These are phyloP conservation scores for Callopanchax toddi DNA, from an alignment of 2,113 vertebrate species.

Conservation along the genomic window DNA sequence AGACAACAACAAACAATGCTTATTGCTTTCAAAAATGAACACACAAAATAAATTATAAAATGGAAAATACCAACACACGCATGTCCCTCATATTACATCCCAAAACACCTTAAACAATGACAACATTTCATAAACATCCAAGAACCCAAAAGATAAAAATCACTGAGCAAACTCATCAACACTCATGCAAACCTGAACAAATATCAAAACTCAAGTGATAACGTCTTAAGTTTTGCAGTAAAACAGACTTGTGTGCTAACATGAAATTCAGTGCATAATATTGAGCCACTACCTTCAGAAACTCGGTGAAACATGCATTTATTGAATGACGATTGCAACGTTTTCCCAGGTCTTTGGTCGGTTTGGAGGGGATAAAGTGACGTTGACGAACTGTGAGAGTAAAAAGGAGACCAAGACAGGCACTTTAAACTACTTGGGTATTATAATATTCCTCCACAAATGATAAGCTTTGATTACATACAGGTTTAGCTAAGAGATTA, in stretches of 20 bases:
- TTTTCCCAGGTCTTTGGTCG: slow-evolving; percentile 67
- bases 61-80: background rate
- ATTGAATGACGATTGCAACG: slow-evolving; percentile 57
- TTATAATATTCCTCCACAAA: slow-evolving; percentile 30
- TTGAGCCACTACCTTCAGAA: slow-evolving; percentile 40
- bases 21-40: slow-evolving; percentile 61
- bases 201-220: slow-evolving; percentile 9
- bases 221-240: slow-evolving; percentile 15
- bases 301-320: slow-evolving; percentile 57
- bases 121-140: slow-evolving; percentile 22
- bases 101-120: background rate
- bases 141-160: slow-evolving; percentile 46
- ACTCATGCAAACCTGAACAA: slow-evolving; percentile 35
- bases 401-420: slow-evolving; percentile 54
- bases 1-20: slow-evolving; percentile 37
- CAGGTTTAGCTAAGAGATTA: slow-evolving; percentile 35
- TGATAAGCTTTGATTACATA: slow-evolving; percentile 41
- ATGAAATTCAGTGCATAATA: slow-evolving; percentile 63
- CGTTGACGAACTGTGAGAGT: slow-evolving; percentile 2
- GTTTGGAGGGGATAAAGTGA: slow-evolving; percentile 31
- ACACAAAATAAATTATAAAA: slow-evolving; percentile 2
- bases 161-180: slow-evolving; percentile 34
- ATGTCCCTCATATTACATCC: background rate
- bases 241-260: slow-evolving; percentile 24
- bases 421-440: slow-evolving; percentile 68